Conservation (phyloP, 1,140 invertebrate genomes). For the Brachionus plicatilis region DNA sequence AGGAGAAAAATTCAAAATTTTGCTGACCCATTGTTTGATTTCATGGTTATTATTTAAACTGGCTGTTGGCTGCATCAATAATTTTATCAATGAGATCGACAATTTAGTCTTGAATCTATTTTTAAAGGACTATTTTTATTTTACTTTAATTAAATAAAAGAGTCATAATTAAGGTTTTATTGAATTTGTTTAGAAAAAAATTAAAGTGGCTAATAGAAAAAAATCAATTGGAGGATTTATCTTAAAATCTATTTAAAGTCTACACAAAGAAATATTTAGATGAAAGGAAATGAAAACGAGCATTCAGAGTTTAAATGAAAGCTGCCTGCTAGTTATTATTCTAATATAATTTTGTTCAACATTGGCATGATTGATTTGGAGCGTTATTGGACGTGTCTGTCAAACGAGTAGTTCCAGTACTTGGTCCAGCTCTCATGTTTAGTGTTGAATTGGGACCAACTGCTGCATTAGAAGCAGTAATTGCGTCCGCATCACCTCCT, state of each 20-base stretch:
- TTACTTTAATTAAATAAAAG: not conserved
- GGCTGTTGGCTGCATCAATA: not conserved
- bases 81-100: not conserved
- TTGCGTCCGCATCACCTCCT: not conserved
- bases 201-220: not conserved
- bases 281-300: not conserved
- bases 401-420: conserved; percentile 1
- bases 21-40: conserved; percentile 3
- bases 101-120: too few species aligned
- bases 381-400: not conserved
- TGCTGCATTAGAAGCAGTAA: not conserved
- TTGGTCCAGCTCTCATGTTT: conserved; percentile 7
- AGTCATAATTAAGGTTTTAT: not conserved
- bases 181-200: not conserved
- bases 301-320: not conserved
- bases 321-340: too few species aligned
- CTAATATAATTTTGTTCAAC: not conserved
- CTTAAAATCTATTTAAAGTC: not conserved
- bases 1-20: not conserved
- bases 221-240: not conserved
- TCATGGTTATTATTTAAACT: not conserved
- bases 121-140: too few species aligned
- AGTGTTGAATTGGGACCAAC: not conserved
- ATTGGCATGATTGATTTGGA: conserved; percentile 34
- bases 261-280: not conserved